Evolutionary conservation across 2,888 invertebrate species (phyloP).

Genomic region (Lithosia quadra): DNA sequence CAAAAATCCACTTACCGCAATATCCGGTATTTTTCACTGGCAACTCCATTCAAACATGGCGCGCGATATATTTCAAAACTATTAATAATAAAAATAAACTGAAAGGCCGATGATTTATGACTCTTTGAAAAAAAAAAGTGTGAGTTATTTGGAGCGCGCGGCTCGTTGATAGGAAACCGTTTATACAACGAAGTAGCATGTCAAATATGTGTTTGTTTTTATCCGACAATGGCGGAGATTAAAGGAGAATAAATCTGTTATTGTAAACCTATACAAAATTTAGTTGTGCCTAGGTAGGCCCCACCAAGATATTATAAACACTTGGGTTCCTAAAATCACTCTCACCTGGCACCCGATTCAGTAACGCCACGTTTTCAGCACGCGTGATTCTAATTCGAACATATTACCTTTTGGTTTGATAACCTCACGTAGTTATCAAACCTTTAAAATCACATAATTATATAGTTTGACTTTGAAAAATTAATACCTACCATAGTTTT

Average conservation of each 20-base stretch:
- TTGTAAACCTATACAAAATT: not conserved
- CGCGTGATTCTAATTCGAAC: too few species aligned
- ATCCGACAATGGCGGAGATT: not conserved
- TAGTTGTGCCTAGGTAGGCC: too few species aligned
- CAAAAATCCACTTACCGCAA: constrained; percentile 8
- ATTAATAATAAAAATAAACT: constrained; percentile 49
- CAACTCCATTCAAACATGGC: constrained; percentile 25
- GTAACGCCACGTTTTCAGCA: too few species aligned
- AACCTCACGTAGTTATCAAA: too few species aligned
- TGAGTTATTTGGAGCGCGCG: constrained; percentile 45
- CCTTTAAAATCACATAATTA: too few species aligned
- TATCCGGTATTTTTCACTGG: constrained; percentile 19
- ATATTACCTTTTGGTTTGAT: too few species aligned
- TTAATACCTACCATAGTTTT: too few species aligned
- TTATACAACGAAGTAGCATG: not conserved
- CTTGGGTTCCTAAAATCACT: too few species aligned
- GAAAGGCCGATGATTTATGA: constrained; percentile 44
- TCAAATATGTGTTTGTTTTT: constrained; percentile 3
- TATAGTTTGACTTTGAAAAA: too few species aligned
- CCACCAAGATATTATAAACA: too few species aligned
- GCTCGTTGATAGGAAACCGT: constrained; percentile 24
- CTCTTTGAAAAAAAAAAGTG: constrained; percentile 23
- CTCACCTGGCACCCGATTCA: too few species aligned
- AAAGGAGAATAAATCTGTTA: not conserved
- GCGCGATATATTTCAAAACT: constrained; percentile 27